Conservation (phyloP, 1,140 invertebrate species). For the Pantala flavescens region DNA sequence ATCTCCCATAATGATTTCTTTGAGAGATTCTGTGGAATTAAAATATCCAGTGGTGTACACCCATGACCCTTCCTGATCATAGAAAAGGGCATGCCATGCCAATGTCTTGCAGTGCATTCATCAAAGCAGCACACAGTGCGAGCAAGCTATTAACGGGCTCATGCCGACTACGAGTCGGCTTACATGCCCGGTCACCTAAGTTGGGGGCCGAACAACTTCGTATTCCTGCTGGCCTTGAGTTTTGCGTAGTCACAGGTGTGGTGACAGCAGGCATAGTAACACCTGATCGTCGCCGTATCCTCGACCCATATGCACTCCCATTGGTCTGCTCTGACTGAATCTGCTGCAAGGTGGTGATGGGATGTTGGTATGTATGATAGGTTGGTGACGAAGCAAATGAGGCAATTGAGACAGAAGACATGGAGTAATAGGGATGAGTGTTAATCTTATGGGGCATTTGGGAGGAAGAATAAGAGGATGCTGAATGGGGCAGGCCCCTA, state of each 20-base stretch:
- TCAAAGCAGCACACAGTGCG: neutral
- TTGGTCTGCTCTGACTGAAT: neutral
- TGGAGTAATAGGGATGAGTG: slow-evolving; percentile 41
- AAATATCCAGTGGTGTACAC: neutral
- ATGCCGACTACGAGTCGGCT: neutral
- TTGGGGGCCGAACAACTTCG: slow-evolving; percentile 82
- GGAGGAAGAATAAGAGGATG: neutral
- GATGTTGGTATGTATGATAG: neutral
- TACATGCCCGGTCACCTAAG: slow-evolving; percentile 53
- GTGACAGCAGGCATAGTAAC: neutral
- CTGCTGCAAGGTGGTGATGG: slow-evolving; percentile 11
- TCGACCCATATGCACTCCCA: neutral
- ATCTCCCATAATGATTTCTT: neutral
- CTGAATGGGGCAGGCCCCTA: slow-evolving; percentile 43
- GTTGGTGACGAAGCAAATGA: neutral
- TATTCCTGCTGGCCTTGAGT: slow-evolving; percentile 36
- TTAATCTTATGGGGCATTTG: neutral
- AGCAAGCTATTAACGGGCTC: slow-evolving; percentile 1
- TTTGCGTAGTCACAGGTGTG: slow-evolving; percentile 25
- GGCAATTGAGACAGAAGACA: slow-evolving; percentile 28
- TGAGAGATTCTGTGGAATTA: neutral
- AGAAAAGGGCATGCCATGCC: neutral
- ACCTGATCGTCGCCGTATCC: neutral
- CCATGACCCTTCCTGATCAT: neutral
- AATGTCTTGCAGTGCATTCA: neutral